Evolutionary conservation across 2,888 invertebrate genomes (phyloP), one percentile per base, ranked within the genome.

Genomic region (Vandiemenella viatica): DNA sequence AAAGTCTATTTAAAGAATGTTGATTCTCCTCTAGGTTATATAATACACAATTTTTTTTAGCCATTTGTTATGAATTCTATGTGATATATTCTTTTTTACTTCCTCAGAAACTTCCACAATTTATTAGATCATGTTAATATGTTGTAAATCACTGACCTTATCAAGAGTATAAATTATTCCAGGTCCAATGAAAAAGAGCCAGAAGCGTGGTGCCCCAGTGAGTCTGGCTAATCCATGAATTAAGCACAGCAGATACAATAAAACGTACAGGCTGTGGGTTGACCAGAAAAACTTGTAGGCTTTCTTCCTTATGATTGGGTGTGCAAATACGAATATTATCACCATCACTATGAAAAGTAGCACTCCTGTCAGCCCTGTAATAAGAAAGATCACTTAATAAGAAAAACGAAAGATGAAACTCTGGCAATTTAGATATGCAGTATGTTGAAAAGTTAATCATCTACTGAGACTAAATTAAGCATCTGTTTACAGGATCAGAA

Each of bases 201-300:
- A 93, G 67, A 95, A 95, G 51, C 89, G 67, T 1, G 95, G 83
- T 6, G 89, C 85, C 0, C 93, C 95, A 0, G 95, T 91, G 17
- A 96, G 70, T 48, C 93, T 73, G 0, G 93, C 92, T 44, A 95
- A 68, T 0, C 95, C 95, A 60, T 96, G 95, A 26, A 95, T 77
- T 47, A 95, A 70, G 56, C 85, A 86, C 22, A 96, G 67, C 1
- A 84, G 77, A 61, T 95, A 96, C 16, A 96, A 70, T 0, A 83
- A 71, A 8, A 92, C 78, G 63, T 95, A 91, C 5, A 95, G 73
- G 8, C 88, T 83, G 65, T 96, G 95, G 45, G 93, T 88, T 52
- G 83, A 80, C 87, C 95, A 95, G 69, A 95, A 95, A 71, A 88
- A 93, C 52, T 89, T 89, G 66, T 92, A 95, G 0, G 93, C 93